Evolutionary conservation across 2,888 invertebrate species (phyloP).

Genomic region (Agrotis ipsilon): DNA sequence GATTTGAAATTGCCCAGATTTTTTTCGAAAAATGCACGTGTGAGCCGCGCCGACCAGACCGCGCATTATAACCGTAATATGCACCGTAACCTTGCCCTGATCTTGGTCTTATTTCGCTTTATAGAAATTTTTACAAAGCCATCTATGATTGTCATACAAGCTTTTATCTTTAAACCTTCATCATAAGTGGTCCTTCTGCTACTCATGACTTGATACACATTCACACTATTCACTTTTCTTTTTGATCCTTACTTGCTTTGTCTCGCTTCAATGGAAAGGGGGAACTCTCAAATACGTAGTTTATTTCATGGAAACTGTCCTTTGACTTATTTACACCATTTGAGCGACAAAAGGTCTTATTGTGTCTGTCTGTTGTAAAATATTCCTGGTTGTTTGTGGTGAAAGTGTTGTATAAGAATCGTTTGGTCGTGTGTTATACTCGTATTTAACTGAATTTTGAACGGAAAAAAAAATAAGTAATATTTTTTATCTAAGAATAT

Average conservation of each 20-base stretch:
- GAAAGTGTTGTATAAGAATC: background rate
- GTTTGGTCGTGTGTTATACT: too few species aligned
- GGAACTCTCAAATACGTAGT: conserved; percentile 1
- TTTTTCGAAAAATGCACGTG: too few species aligned
- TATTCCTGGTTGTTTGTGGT: conserved; percentile 12
- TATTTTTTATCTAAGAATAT: too few species aligned
- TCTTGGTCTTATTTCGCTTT: background rate
- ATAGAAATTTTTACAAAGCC: conserved; percentile 16
- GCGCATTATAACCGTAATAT: too few species aligned
- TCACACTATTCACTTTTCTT: background rate
- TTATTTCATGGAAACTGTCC: conserved; percentile 8
- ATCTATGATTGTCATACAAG: conserved; percentile 7
- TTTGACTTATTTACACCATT: conserved; percentile 5
- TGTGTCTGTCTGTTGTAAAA: too few species aligned
- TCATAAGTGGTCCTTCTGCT: background rate
- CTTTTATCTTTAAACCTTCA: conserved; percentile 7
- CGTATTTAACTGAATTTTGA: too few species aligned
- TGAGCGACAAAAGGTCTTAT: background rate
- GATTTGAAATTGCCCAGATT: too few species aligned
- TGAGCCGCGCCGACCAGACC: too few species aligned
- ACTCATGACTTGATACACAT: background rate
- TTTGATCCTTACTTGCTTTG: background rate
- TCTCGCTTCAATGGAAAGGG: conserved; percentile 10
- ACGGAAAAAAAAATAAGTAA: too few species aligned
- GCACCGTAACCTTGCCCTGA: background rate